Evolutionary conservation across 2,113 vertebrate species (phyloP).

Genomic region (Monarcha castaneiventris): DNA sequence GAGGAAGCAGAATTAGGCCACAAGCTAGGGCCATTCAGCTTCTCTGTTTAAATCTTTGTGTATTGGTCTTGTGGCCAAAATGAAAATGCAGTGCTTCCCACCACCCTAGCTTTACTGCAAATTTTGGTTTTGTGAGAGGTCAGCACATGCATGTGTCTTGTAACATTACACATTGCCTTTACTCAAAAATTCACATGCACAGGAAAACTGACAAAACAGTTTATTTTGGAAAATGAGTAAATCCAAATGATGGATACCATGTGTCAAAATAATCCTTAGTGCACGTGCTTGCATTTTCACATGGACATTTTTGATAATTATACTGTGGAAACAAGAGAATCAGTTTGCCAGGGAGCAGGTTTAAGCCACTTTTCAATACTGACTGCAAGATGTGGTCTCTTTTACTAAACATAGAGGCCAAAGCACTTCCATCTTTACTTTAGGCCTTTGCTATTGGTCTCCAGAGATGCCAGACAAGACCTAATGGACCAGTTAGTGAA

Average conservation of each 20-base stretch:
- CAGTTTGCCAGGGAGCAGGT: not conserved
- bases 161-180: slow-evolving; percentile 15
- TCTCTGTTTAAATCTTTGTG: not conserved
- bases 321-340: not conserved
- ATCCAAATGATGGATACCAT: slow-evolving; percentile 61
- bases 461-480: not conserved
- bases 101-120: not conserved
- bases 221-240: slow-evolving; percentile 62
- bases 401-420: not conserved
- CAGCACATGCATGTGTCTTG: not conserved
- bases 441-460: not conserved
- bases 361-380: not conserved
- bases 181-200: slow-evolving; percentile 13
- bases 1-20: not conserved
- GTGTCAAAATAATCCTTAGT: slow-evolving; percentile 61
- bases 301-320: not conserved
- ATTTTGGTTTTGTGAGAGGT: not conserved
- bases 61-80: not conserved
- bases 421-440: not conserved
- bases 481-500: not conserved
- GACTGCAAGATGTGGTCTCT: not conserved
- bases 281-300: slow-evolving; percentile 46
- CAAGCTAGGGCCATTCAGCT: not conserved
- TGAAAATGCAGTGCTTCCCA: not conserved
- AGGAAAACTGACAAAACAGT: slow-evolving; percentile 50